Conservation (phyloP, 1,140 invertebrate species). For the Sinella curviseta region DNA sequence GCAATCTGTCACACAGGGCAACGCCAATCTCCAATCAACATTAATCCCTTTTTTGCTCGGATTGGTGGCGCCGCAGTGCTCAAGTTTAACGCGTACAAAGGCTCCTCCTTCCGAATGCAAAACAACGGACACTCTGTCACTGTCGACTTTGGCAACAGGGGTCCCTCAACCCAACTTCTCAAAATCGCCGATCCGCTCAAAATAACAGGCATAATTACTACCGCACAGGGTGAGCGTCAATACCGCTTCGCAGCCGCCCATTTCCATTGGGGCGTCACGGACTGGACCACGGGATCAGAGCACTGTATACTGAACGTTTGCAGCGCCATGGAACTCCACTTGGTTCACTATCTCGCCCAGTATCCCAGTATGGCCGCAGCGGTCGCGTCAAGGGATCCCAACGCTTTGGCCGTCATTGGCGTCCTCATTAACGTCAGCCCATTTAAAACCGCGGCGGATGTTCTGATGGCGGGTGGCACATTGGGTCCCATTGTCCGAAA, state of each 20-base stretch:
- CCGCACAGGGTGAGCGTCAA: neutral
- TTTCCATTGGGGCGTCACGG: neutral
- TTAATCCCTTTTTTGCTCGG: neutral
- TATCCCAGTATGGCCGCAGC: neutral
- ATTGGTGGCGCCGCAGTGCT: neutral
- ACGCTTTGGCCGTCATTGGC: neutral
- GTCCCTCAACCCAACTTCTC: neutral
- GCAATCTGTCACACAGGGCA: neutral
- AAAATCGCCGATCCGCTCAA: neutral
- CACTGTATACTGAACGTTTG: neutral
- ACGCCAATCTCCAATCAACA: neutral
- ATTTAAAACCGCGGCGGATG: neutral
- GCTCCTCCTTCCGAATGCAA: neutral
- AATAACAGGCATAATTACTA: too few relatives aligned
- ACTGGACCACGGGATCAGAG: neutral
- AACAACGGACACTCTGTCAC: neutral
- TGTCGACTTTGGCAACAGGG: neutral
- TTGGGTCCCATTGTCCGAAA: neutral
- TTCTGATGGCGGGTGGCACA: neutral
- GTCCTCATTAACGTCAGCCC: neutral
- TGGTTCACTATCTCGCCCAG: slow-evolving; percentile 8
- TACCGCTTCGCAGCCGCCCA: neutral
- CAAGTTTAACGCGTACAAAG: neutral
- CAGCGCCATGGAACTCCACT: neutral
- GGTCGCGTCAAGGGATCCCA: neutral